phyloP scores from a whole-genome alignment of 2,888 invertebrate species.

The Chymomyza fuscimana region DNA sequence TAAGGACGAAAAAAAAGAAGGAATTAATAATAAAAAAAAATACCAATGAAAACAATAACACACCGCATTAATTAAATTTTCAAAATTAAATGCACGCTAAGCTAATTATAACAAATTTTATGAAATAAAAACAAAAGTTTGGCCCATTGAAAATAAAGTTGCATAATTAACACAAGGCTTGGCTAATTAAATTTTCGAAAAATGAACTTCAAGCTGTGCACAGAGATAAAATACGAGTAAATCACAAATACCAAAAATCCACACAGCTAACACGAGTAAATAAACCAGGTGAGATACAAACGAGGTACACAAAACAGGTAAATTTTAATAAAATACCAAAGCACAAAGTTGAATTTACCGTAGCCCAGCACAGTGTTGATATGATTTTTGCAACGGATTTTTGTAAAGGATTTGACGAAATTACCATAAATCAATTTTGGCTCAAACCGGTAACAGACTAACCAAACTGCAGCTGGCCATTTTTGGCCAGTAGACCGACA shows the following conservation, averaged over 20 bases:
- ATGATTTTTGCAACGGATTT: conserved; percentile 28
- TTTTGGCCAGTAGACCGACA: neutral
- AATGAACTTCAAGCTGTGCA: neutral
- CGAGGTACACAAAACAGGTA: conserved; percentile 1
- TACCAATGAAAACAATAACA: conserved; percentile 48
- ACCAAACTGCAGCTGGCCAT: neutral
- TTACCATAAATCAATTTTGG: conserved; percentile 67
- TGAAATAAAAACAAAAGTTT: conserved; percentile 34
- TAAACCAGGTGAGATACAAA: neutral
- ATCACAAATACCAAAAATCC: conserved; percentile 21
- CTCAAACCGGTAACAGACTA: neutral
- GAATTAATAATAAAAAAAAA: neutral
- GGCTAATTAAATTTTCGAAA: conserved; percentile 53
- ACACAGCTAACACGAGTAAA: neutral
- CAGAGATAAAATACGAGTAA: neutral
- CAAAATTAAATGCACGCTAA: conserved; percentile 55
- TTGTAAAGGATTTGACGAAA: conserved; percentile 48
- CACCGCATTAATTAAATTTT: conserved; percentile 64
- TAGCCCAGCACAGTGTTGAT: conserved; percentile 7
- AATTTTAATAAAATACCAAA: conserved; percentile 50
- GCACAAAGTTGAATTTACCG: conserved; percentile 4
- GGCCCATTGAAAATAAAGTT: neutral
- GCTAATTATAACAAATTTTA: conserved; percentile 59
- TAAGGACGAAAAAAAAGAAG: conserved; percentile 19
- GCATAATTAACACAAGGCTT: neutral